Evolutionary conservation across 1,140 invertebrate genomes (phyloP).

Genomic region (Anastrepha ludens): DNA sequence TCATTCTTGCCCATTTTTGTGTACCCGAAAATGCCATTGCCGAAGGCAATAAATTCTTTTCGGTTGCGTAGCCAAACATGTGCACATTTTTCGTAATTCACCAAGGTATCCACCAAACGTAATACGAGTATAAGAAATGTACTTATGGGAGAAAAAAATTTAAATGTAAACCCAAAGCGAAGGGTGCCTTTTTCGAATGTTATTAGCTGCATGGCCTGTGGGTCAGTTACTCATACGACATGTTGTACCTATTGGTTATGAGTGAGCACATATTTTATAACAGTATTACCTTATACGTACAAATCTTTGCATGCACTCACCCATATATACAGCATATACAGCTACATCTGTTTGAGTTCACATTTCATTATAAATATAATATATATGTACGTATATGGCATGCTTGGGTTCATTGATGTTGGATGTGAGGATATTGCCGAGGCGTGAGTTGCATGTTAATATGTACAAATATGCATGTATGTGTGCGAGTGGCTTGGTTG

Average conservation of each 20-base stretch:
- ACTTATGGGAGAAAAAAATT: not conserved
- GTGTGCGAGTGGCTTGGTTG: not conserved
- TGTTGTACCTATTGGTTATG: not conserved
- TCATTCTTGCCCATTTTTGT: not conserved
- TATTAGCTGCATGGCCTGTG: not conserved
- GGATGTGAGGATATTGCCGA: not conserved
- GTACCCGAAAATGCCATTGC: not conserved
- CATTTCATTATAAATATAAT: not conserved
- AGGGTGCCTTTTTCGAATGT: not conserved
- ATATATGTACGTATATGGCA: not conserved
- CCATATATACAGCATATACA: too few species aligned
- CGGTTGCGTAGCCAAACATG: not conserved
- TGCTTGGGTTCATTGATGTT: not conserved
- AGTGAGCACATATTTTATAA: not conserved
- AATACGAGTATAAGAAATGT: not conserved
- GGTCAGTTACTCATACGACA: slow-evolving; percentile 23
- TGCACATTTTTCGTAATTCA: not conserved
- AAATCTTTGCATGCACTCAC: too few species aligned
- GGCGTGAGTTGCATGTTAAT: not conserved
- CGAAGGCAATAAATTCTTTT: slow-evolving; percentile 35
- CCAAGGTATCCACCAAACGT: not conserved
- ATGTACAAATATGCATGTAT: not conserved
- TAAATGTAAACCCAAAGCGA: not conserved
- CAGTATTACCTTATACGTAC: not conserved
- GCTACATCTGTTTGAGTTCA: not conserved